Percentiles rank a stretch among this genome's conserved stretches.
phyloP scores from a whole-genome alignment of 2,888 invertebrate species.

The Polymixis lichenea region DNA sequence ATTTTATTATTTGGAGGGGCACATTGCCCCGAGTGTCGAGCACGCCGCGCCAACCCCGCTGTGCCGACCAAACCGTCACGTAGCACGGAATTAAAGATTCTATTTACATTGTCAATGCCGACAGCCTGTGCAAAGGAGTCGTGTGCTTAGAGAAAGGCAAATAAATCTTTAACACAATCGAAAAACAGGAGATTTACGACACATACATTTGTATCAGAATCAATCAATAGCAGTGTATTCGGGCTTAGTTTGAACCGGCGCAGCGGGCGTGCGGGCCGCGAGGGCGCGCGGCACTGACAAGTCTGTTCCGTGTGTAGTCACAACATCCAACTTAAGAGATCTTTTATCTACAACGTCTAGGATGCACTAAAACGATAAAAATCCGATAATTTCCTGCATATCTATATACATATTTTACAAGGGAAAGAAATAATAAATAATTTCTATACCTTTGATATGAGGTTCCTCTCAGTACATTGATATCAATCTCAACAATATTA shows the following conservation, averaged over 20 bases:
- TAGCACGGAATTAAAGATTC: conserved; percentile 32
- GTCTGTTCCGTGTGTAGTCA: conserved; percentile 42
- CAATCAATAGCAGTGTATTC: conserved; percentile 8
- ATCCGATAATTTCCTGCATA: conserved; percentile 80
- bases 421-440: conserved; percentile 86
- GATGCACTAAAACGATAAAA: conserved; percentile 81
- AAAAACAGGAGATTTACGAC: conserved; percentile 6
- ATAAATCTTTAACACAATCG: conserved; percentile 3
- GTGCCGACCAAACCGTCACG: conserved; percentile 13
- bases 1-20: conserved; percentile 46
- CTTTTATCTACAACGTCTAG: conserved; percentile 78
- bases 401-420: conserved; percentile 90
- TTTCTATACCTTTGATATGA: conserved; percentile 89
- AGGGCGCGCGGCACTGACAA: conserved; percentile 20
- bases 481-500: conserved; percentile 78
- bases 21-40: conserved; percentile 18
- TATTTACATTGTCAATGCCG: conserved; percentile 38
- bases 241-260: not conserved
- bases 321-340: conserved; percentile 74
- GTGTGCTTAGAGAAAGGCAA: conserved; percentile 10
- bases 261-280: not conserved
- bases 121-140: not conserved
- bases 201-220: conserved; percentile 35
- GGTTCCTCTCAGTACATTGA: conserved; percentile 82
- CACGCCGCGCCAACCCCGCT: conserved; percentile 14